phyloP scores from a whole-genome alignment of 2,113 vertebrate species.

The Tupaia chinensis region DNA sequence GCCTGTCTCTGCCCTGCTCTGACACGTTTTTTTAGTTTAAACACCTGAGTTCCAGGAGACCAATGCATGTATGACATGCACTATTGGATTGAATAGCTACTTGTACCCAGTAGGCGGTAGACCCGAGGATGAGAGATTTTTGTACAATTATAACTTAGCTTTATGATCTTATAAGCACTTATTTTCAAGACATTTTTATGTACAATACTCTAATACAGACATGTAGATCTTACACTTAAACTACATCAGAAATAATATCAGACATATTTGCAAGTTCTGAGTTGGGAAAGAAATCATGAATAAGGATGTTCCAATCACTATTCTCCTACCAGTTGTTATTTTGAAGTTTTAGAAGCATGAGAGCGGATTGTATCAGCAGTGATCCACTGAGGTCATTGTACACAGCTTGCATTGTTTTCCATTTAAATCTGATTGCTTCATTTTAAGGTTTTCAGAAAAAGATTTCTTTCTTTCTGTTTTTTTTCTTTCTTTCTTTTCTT shows the following conservation, averaged over 20 bases:
- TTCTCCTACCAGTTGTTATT: background rate
- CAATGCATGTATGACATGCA: accelerated
- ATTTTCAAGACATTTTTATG: background rate
- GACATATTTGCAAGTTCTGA: background rate
- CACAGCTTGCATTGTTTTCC: background rate
- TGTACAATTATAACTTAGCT: background rate
- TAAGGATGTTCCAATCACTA: background rate
- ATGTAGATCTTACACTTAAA: background rate
- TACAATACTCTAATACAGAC: background rate
- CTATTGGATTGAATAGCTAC: accelerated
- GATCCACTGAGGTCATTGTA: background rate
- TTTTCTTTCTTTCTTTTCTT: no score
- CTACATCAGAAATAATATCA: background rate
- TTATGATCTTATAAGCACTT: background rate
- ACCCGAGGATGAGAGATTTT: background rate
- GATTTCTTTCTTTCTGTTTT: no score
- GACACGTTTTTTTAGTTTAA: background rate
- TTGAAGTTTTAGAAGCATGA: background rate
- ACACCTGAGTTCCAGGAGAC: background rate
- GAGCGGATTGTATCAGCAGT: background rate
- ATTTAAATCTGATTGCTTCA: background rate
- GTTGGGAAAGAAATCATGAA: background rate
- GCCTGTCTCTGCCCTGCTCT: no score
- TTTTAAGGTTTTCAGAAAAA: background rate
- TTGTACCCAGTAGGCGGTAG: accelerated